Percentiles rank a stretch among this genome's conserved stretches.
These are phyloP conservation scores for Corythoichthys haematopterus DNA, from an alignment of 2,113 vertebrate genomes.

Conservation along the genomic window DNA sequence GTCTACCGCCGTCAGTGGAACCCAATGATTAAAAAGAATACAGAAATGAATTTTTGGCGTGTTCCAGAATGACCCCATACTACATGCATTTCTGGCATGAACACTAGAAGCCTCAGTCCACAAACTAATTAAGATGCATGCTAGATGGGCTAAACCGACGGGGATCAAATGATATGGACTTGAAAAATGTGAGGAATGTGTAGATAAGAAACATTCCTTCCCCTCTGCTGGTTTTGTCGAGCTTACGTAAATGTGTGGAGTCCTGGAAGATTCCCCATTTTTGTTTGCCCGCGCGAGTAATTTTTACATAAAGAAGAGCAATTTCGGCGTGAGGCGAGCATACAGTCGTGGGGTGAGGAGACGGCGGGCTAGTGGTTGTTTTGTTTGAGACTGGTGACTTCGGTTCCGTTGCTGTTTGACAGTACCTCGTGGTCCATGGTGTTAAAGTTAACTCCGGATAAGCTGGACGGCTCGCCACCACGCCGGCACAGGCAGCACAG, in stretches of 20 bases:
- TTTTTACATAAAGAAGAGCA: background rate
- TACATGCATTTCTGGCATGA: background rate
- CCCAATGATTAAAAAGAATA: too few species aligned
- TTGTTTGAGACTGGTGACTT: conserved; percentile 25
- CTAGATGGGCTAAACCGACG: background rate
- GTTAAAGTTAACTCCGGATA: conserved; percentile 56
- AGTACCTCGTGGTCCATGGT: conserved; percentile 72
- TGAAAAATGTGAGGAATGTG: background rate
- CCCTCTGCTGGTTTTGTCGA: background rate
- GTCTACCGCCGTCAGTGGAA: too few species aligned
- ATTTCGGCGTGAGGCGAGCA: background rate
- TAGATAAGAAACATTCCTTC: conserved; percentile 7
- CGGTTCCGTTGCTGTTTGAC: conserved; percentile 54
- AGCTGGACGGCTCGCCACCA: rapidly evolving
- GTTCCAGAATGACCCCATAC: too few species aligned
- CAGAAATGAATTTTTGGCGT: too few species aligned
- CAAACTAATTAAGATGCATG: background rate
- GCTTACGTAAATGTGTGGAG: background rate
- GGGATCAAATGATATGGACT: background rate
- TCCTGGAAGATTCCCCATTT: background rate
- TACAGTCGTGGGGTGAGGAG: background rate
- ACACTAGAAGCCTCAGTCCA: background rate
- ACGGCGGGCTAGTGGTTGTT: conserved; percentile 9
- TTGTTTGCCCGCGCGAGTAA: background rate
- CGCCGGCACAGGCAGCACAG: conserved; percentile 51